Evolutionary conservation across 2,113 vertebrate species (phyloP).

Genomic region (Forbesichthys papilliferus): DNA sequence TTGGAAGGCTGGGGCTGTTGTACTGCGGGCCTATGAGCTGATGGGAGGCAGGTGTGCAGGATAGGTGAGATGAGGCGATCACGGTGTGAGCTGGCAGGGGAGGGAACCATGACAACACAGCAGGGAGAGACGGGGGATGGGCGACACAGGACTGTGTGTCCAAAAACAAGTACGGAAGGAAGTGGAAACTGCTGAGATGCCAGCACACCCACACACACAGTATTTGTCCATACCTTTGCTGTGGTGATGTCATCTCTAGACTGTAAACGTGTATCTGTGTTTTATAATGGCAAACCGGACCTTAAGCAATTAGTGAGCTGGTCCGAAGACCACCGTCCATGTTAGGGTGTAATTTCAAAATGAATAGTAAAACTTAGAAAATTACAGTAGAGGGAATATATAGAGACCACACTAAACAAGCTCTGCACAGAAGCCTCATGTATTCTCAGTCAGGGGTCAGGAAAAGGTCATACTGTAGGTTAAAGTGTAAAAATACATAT

Average conservation of each 20-base stretch:
- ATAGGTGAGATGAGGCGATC: no score
- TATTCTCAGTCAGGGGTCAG: slow-evolving; percentile 22
- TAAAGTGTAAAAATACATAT: no score
- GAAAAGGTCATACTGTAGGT: neutral
- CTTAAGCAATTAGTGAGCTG: slow-evolving; percentile 46
- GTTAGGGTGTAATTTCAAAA: neutral
- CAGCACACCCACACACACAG: slow-evolving; percentile 34
- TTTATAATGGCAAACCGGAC: slow-evolving; percentile 43
- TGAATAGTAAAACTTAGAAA: neutral
- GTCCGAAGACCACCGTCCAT: neutral
- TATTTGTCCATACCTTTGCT: slow-evolving; percentile 66
- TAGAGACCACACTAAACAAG: slow-evolving; percentile 17
- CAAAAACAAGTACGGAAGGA: slow-evolving; percentile 6
- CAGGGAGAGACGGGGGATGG: no score
- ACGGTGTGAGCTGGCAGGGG: no score
- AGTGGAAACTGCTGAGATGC: slow-evolving; percentile 25
- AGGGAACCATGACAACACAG: no score
- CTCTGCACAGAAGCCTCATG: slow-evolving; percentile 28
- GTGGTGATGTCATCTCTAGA: slow-evolving; percentile 71
- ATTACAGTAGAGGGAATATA: slow-evolving; percentile 29
- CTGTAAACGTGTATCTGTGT: slow-evolving; percentile 68
- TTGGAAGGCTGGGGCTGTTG: no score
- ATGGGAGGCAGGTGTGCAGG: no score
- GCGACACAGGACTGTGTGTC: slow-evolving; percentile 16
- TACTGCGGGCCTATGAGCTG: no score